Percentiles rank a stretch among this genome's conserved stretches.
phyloP scores from a whole-genome alignment of 1,140 invertebrate species.

The Theocolax elegans region DNA sequence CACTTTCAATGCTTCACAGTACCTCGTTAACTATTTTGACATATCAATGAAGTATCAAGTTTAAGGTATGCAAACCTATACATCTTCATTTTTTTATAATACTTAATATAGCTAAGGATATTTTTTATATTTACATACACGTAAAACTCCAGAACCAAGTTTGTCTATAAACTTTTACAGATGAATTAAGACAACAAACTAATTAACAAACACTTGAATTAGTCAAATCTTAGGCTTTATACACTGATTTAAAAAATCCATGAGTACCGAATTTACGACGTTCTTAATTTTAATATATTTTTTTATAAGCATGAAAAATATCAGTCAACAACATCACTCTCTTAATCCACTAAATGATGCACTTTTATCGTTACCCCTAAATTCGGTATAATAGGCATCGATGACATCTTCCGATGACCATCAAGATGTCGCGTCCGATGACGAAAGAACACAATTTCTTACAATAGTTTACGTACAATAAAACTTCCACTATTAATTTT shows the following conservation, averaged over 20 bases:
- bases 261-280: too few species aligned
- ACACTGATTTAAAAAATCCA: slow-evolving; percentile 22
- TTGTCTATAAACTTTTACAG: slow-evolving; percentile 25
- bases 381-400: slow-evolving; percentile 16
- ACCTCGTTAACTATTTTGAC: slow-evolving; percentile 17
- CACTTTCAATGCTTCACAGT: slow-evolving; percentile 31
- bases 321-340: slow-evolving; percentile 21
- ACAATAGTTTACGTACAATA: not conserved
- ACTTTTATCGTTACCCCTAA: not conserved
- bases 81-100: slow-evolving; percentile 23
- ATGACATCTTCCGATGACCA: not conserved
- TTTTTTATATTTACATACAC: slow-evolving; percentile 24
- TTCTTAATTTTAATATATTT: slow-evolving; percentile 20
- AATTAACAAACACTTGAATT: slow-evolving; percentile 14
- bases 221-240: slow-evolving; percentile 19
- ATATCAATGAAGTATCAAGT: slow-evolving; percentile 18
- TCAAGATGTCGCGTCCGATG: slow-evolving; percentile 8
- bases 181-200: slow-evolving; percentile 16
- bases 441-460: slow-evolving; percentile 8
- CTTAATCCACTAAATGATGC: slow-evolving; percentile 2
- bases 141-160: slow-evolving; percentile 25
- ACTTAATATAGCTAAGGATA: slow-evolving; percentile 32
- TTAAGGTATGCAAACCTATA: slow-evolving; percentile 29
- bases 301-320: slow-evolving; percentile 28
- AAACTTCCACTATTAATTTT: slow-evolving; percentile 30